Base-by-base conservation (phyloP, 2,888 invertebrate species). In the Emesis furor region DNA sequence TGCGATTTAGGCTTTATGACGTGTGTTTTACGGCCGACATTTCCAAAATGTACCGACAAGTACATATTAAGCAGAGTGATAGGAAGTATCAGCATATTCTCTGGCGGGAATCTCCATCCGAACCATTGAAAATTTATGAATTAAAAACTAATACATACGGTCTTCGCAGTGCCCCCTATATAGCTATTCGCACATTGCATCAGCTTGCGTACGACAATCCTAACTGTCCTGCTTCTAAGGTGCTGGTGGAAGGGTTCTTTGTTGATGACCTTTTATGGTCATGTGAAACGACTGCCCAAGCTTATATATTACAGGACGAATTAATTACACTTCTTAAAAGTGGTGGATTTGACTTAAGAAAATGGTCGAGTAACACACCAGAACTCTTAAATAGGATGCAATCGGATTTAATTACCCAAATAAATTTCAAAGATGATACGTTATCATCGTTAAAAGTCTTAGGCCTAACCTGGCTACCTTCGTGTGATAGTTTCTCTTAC, bases 121-220 rank as follows among this genome's bases (percentile, higher is more conserved):
- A 82, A 32, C 76, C 77, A 0, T 12, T 86, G 10, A 3, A 30
- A 5, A 14, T 42, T 30, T 83, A 75, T 32, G 73, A 77, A n/a
- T 46, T 86, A 14, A 80, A 78, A 5, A 83, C 83, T 5, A 73
- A 73, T 10, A 86, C 83, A 2, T 86, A 86, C 37, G 86, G 86
- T 30, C 62, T 86, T 24, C 39, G 71, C 12, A 46, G 75, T 17
- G 67, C 73, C 10, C 81, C 81, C 1, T 84, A 68, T 42, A 17
- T 76, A 12, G 76, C 83, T 12, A 73, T 83, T 24, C 78, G 80
- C 10, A 78, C 69, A 71, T 55, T 55, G 17, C 55, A 55, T 7
- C 55, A 55, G 55, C 55, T 55, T 55, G 55, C 55, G 2, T 17
- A 6, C 6, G 55, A 55, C 10, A 17, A 55, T 17, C 10, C 55